Evolutionary conservation across 2,113 vertebrate genomes (phyloP), one percentile per base, ranked within the genome.

Genomic region (Prinia subflava): DNA sequence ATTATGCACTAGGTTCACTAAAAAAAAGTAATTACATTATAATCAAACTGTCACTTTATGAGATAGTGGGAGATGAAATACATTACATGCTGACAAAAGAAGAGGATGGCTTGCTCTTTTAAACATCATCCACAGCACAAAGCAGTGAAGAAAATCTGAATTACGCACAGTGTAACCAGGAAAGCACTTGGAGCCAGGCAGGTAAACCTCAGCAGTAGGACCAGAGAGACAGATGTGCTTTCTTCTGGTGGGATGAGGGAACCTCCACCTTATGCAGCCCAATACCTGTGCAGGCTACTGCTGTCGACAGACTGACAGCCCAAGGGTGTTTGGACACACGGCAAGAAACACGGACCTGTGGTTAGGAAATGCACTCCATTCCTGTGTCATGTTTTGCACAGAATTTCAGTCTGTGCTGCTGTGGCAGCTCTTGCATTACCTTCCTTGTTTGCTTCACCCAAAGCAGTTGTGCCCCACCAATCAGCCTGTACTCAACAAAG

Each of bases 11-110:
- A 93, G 84, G 81, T 95, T 98, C 95, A 91, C 11, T 92, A 88
- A 96, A 97, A 97, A 96, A 96, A 96, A 65, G 97, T 97, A 97
- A 98, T 98, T 97, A 97, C 95, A 90, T 97, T 97, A 97, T 97
- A 97, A 98, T 98, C 97, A 98, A 98, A 62, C 95, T 98, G 97
- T 97, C 98, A 97, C 78, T 97, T 96, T 83, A 78, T 52, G 85
- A 96, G 93, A 91, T 95, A 95, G 91, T 92, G 92, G 83, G 90
- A 97, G 95, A 97, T 97, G 95, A 97, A 97, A 95, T 83, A 50
- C 78, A 87, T 75, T 87, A 75, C 93, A 96, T 96, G 73, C 93
- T 95, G 89, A 96, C 95, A 96, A 85, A 81, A 90, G 87, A 93
- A 90, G 87, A 83, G 49, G 70, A 92, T 13, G 28, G 31, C 85